A percentile compares a stretch with the other conserved stretches of the same genome.
Evolutionary conservation across 2,888 invertebrate genomes (phyloP).

Genomic region (Eupsilia transversa): DNA sequence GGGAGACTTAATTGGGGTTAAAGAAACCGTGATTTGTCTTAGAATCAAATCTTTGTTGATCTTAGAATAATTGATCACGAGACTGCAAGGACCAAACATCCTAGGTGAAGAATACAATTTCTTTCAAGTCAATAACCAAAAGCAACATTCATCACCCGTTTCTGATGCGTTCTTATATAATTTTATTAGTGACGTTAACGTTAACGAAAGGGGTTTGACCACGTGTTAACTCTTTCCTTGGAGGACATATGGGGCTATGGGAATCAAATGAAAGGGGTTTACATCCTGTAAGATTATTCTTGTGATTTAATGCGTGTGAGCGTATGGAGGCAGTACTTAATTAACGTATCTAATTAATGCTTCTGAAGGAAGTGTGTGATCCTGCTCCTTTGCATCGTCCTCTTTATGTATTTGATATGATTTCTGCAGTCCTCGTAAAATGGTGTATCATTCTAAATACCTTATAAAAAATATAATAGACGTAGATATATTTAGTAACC

Average conservation of each 20-base stretch:
- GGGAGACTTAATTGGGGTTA: background rate
- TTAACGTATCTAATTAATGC: conserved; percentile 55
- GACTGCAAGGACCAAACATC: background rate
- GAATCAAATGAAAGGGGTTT: conserved; percentile 64
- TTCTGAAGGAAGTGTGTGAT: conserved; percentile 31
- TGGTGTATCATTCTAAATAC: background rate
- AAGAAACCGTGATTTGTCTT: background rate
- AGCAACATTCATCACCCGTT: conserved; percentile 30
- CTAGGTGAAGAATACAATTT: background rate
- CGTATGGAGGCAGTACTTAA: conserved; percentile 41
- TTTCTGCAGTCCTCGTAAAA: background rate
- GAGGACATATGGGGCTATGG: conserved; percentile 61
- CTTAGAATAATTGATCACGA: background rate
- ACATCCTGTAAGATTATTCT: conserved; percentile 61
- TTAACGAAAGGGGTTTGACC: conserved; percentile 57
- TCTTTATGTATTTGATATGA: background rate
- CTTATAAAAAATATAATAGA: too few species aligned
- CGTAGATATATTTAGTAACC: too few species aligned
- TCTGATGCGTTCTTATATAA: conserved; percentile 47
- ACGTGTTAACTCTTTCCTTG: conserved; percentile 59
- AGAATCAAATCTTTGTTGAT: background rate
- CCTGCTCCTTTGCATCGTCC: background rate
- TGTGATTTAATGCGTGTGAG: conserved; percentile 65
- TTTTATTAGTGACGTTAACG: conserved; percentile 52
- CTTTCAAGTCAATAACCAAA: conserved; percentile 47